Percentiles rank a stretch among this genome's conserved stretches.
phyloP scores from a whole-genome alignment of 2,113 vertebrate genomes.

The Mionectes macconnelli region DNA sequence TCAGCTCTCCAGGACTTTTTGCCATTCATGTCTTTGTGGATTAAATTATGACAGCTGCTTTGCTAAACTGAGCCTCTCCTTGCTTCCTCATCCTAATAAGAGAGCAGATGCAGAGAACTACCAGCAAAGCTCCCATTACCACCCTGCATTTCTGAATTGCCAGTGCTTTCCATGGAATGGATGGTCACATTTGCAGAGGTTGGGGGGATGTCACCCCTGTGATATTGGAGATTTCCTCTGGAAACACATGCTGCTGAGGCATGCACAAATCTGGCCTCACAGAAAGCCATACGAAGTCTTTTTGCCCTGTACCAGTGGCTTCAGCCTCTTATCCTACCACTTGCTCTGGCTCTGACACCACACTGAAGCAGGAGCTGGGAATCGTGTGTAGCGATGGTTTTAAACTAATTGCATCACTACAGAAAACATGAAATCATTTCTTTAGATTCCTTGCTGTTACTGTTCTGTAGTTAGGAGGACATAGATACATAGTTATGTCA shows the following conservation, averaged over 20 bases:
- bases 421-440: neutral
- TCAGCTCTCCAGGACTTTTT: neutral
- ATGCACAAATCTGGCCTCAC: neutral
- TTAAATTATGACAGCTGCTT: neutral
- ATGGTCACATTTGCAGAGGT: neutral
- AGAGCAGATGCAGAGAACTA: fast-evolving
- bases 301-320: neutral
- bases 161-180: neutral
- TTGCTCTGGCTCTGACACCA: neutral
- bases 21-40: neutral
- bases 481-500: neutral
- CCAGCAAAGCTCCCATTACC: neutral
- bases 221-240: neutral
- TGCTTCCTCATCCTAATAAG: neutral
- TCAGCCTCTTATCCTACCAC: neutral
- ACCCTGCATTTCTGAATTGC: fast-evolving
- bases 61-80: neutral
- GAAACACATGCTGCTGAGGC: fast-evolving
- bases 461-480: neutral
- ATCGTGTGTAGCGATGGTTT: neutral
- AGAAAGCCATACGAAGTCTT: neutral
- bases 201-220: fast-evolving
- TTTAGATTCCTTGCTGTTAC: neutral
- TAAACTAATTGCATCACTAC: neutral
- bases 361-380: neutral